Base-by-base conservation (phyloP, 2,113 vertebrate genomes). In the Sinocyclocheilus maitianheensis region DNA sequence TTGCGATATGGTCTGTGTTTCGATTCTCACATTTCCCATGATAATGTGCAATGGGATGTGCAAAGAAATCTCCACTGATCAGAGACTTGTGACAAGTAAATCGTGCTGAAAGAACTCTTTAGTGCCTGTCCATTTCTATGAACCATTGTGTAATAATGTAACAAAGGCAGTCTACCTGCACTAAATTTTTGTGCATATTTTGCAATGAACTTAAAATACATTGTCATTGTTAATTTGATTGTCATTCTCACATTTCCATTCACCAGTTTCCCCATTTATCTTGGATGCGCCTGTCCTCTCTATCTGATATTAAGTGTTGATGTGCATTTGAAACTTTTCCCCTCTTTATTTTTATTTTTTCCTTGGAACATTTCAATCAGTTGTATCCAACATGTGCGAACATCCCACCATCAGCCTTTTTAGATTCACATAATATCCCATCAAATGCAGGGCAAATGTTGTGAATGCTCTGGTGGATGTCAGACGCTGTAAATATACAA, bases 271-370 rank as follows among this genome's bases (percentile, higher is more conserved):
- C 13, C 43, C 18, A 34, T 81, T 51, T 46, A 81, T 81, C 40
- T 51, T 53, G 75, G 13, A 77, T 8, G 13, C 3, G 5, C 40
- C n/a, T 18, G 24, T 67, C 8, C 24, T 51, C 62, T 81, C 34
- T 81, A 51, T 81, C 80, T 67, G 62, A 67, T 81, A 24, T 81
- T 48, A 81, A 51, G 40, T 46, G 58, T 30, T 81, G 20, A 79
- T 79, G 58, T 80, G 78, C 14, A 58, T 37, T 77, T 81, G 48
- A 78, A 58, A 18, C 77, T 14, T 37, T 40, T 37, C 18, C 16
- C 30, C 18, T 22, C 3, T 58, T 58, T 40, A 46, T 53, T 67
- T 34, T 34, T 37, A 6, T 82, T 65, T 67, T 48, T 81, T 67
- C 48, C 2, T 26, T 55, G 63, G 24, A 55, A 53, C 18, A n/a